A percentile compares a stretch with the other conserved stretches of the same genome.
Conservation (phyloP, 2,113 vertebrate species). For the Melanerpes aurifrons region DNA sequence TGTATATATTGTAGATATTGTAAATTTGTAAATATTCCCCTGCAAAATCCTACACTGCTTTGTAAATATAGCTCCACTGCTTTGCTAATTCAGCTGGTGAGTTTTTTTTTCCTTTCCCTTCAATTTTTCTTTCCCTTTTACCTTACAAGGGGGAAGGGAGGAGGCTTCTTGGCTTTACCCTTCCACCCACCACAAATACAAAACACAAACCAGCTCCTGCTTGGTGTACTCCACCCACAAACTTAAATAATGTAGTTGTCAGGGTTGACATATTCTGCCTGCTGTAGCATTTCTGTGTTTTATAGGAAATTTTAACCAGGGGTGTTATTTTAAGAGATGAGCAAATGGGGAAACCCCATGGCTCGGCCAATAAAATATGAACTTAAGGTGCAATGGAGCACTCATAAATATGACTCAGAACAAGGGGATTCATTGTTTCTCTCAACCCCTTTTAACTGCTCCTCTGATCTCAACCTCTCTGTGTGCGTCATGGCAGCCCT, state of each 20-base stretch:
- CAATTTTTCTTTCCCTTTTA: too few relatives aligned
- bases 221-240: conserved; percentile 31
- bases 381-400: conserved; percentile 78
- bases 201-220: conserved; percentile 32
- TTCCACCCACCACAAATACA: too few relatives aligned
- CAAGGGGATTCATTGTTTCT: conserved; percentile 80
- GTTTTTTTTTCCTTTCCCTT: too few relatives aligned
- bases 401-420: conserved; percentile 81
- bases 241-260: conserved; percentile 71
- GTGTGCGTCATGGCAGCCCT: conserved; percentile 74
- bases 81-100: too few relatives aligned
- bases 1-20: too few relatives aligned
- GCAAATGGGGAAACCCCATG: conserved; percentile 80
- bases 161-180: too few relatives aligned
- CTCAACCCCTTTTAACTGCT: conserved; percentile 63
- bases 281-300: conserved; percentile 61
- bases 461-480: conserved; percentile 79
- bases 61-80: too few relatives aligned
- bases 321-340: conserved; percentile 84
- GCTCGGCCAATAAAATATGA: conserved; percentile 80
- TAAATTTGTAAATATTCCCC: too few relatives aligned
- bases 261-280: conserved; percentile 63
- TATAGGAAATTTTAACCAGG: conserved; percentile 73
- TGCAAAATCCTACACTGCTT: too few relatives aligned
- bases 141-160: too few relatives aligned